phyloP scores from a whole-genome alignment of 2,888 invertebrate genomes.

The Mycalesis mineus region DNA sequence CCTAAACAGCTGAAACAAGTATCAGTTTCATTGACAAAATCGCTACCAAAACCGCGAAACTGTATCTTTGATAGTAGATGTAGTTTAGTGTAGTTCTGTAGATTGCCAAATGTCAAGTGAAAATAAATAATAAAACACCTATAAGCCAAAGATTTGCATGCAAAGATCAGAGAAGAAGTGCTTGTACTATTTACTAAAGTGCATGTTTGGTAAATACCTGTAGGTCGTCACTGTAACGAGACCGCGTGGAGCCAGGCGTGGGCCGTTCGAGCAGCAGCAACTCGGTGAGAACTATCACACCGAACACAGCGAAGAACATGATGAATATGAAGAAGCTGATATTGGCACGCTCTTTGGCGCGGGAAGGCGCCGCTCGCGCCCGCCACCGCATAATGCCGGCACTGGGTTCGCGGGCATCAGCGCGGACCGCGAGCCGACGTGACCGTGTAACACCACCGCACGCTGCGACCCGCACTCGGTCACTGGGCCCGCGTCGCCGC shows the following conservation, averaged over 20 bases:
- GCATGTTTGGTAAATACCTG: slow-evolving; percentile 55
- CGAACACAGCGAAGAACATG: slow-evolving; percentile 93
- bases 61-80: too few relatives aligned
- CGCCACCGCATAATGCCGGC: slow-evolving; percentile 69
- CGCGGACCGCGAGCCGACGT: slow-evolving; percentile 41
- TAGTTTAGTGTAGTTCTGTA: too few relatives aligned
- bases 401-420: slow-evolving; percentile 49
- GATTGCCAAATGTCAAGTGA: too few relatives aligned
- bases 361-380: slow-evolving; percentile 68
- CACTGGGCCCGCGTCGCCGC: slow-evolving; percentile 42
- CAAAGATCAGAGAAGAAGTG: too few relatives aligned
- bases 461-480: slow-evolving; percentile 29
- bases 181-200: too few relatives aligned
- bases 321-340: slow-evolving; percentile 94
- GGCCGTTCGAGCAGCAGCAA: slow-evolving; percentile 80
- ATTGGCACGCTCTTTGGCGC: slow-evolving; percentile 87
- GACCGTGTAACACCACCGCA: slow-evolving; percentile 47
- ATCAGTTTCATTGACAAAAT: too few relatives aligned
- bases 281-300: slow-evolving; percentile 91
- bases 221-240: slow-evolving; percentile 84
- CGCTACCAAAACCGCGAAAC: too few relatives aligned
- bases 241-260: slow-evolving; percentile 70
- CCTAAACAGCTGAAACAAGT: too few relatives aligned
- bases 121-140: too few relatives aligned
- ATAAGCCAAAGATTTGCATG: too few relatives aligned